Base-by-base conservation (phyloP, 1,140 invertebrate species). In the Marisa cornuarietis region DNA sequence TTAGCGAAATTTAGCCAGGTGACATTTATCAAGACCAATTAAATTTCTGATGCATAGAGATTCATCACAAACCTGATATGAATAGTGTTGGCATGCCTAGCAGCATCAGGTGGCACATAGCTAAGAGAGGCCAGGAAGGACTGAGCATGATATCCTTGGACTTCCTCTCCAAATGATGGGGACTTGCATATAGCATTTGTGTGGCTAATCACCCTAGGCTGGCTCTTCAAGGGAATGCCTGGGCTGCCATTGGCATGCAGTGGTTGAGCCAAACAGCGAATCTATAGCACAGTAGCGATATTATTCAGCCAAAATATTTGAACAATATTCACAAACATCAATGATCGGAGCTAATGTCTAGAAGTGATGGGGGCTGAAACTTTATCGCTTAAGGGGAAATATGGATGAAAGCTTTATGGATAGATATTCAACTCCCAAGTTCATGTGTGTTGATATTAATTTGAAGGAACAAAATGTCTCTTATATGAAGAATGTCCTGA, bases 101-200 rank as follows among this genome's bases (percentile, higher is more conserved):
- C 69, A 11, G 81, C 71, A 81, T 89, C 87, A 9, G 91, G 89
- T 66, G 89, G 88, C 6, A 92, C 83, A 82, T 92, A 92, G 10
- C 90, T 83, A 18, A 92, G 83, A n/a, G 81, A 89, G n/a, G 92
- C 90, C 61, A 88, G 82, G 78, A 92, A 92, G 31, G 92, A 91
- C 80, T 92, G 91, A 24, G 90, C 90, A 65, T 90, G 87, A 51
- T 91, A 87, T 61, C 87, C 84, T 63, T 86, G 82, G 24, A 82
- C 83, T 61, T 81, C 71, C 16, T 83, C 84, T 54, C 84, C 80
- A 73, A 85, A 87, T 5, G 87, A 82, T 24, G 88, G 85, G 0
- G 86, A 79, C 49, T 85, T 87, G 83, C 88, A 90, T 51, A 91
- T 87, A 13, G 88, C 89, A 80, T 87, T 89, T 51, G 83, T 82